Evolutionary conservation across 2,888 invertebrate genomes (phyloP).

Genomic region (Sclerodermus sp.): DNA sequence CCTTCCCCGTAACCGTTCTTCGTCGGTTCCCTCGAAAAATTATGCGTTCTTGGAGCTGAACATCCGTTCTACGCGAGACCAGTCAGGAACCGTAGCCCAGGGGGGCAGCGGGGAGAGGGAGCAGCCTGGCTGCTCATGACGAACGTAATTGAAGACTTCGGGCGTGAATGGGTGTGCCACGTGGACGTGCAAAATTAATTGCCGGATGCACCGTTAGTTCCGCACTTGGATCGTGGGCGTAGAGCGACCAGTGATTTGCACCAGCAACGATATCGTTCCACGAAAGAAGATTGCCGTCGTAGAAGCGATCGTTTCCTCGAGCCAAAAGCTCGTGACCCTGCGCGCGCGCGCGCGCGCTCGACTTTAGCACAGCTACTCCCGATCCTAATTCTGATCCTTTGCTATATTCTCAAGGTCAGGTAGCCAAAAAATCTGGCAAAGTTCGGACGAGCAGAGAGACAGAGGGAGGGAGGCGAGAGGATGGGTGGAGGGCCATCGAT

Average conservation of each 20-base stretch:
- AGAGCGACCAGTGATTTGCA: slow-evolving; percentile 7
- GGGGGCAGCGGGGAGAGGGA: slow-evolving; percentile 16
- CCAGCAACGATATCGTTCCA: slow-evolving; percentile 14
- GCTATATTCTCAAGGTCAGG: too few relatives aligned
- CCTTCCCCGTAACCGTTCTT: slow-evolving; percentile 22
- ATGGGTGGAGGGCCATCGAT: too few relatives aligned
- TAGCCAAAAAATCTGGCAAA: too few relatives aligned
- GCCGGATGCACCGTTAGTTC: slow-evolving; percentile 33
- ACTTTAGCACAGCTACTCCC: too few relatives aligned
- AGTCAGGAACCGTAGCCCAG: too few relatives aligned
- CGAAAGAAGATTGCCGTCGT: slow-evolving; percentile 14
- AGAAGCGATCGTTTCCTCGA: too few relatives aligned
- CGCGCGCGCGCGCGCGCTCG: too few relatives aligned
- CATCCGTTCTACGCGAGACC: slow-evolving; percentile 46
- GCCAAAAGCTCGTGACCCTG: too few relatives aligned
- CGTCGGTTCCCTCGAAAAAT: slow-evolving; percentile 40
- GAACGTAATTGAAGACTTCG: slow-evolving; percentile 47
- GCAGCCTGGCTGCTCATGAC: too few relatives aligned
- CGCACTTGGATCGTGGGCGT: slow-evolving; percentile 17
- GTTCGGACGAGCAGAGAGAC: too few relatives aligned
- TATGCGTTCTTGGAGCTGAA: slow-evolving; percentile 42
- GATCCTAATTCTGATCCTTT: too few relatives aligned
- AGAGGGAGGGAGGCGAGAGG: too few relatives aligned
- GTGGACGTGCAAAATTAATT: slow-evolving; percentile 45
- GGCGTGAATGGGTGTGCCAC: slow-evolving; percentile 44